Conservation (phyloP, 1,140 invertebrate species). For the Eupristina koningsbergeri region DNA sequence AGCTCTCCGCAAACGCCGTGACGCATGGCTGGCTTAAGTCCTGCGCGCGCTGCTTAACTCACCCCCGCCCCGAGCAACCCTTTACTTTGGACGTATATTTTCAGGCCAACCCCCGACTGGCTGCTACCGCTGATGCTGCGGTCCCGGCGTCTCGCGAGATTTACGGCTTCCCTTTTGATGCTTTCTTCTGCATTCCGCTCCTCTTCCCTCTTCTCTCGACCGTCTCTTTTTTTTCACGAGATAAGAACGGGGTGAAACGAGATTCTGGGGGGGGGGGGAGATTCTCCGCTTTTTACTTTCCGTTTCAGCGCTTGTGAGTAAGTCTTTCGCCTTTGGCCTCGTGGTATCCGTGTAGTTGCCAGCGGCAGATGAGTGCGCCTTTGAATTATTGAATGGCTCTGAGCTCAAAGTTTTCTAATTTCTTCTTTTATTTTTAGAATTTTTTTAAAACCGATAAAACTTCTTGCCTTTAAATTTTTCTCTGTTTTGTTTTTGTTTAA, state of each 20-base stretch:
- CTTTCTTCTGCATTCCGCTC: conserved; percentile 33
- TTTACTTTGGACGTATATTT: conserved; percentile 11
- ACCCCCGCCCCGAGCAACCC: not conserved
- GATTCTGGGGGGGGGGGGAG: not conserved
- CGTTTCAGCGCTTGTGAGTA: not conserved
- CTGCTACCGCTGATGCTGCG: not conserved
- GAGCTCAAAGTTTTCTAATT: not conserved
- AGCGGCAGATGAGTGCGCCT: not conserved
- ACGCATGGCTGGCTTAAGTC: conserved; percentile 50
- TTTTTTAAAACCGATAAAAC: not conserved
- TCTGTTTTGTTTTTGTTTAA: not conserved
- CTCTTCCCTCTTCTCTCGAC: not conserved
- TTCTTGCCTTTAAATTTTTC: not conserved
- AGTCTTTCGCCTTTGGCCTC: not conserved
- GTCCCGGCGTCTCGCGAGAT: conserved; percentile 37
- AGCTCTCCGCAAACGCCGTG: conserved; percentile 12
- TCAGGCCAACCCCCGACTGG: not conserved
- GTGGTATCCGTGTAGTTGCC: not conserved
- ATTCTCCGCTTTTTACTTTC: conserved; percentile 11
- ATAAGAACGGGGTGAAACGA: conserved; percentile 21
- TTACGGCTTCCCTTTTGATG: conserved; percentile 41
- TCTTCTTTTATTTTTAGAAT: not conserved
- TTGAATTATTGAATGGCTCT: conserved; percentile 20
- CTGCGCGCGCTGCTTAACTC: not conserved
- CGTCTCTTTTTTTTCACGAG: not conserved